Base-by-base conservation (phyloP, 1,140 invertebrate species). In the Cylas formicarius region DNA sequence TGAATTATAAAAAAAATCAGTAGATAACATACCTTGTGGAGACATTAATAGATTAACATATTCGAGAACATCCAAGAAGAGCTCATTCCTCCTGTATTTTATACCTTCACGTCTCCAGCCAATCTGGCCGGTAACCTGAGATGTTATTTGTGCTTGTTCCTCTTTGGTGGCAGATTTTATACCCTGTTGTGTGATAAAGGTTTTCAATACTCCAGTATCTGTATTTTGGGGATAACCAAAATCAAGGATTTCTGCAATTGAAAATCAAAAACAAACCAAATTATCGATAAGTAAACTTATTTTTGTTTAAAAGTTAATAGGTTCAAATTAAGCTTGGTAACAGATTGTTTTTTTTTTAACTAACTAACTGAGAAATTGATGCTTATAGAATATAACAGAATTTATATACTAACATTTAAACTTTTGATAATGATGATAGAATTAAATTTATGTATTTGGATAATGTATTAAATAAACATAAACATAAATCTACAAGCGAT, bases 181-280 rank as follows among this genome's bases (percentile, higher is more conserved):
- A 45, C 97, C 96, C 71, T 97, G 94, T 67, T 99, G 97, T 44
- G 95, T 99, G 50, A 99, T 99, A 60, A 98, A 99, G 2, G 95
- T 98, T 67, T 99, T 99, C 53, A 99, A 69, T 14, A 99, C 95
- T 17, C 97, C 97, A 6, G 95, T 97, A 66, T 99, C 97, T 13
- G 95, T 98, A 67, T 99, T 99, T 72, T 99, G 97, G 3, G 97
- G 97, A 67, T 99, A 99, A 3, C 97, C 97, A 80, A 99, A 99
- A 68, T 99, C 97, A 48, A 99, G 72, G 59, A 99, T 98, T 78
- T 99, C 96, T 93, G 67, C 21, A 74, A 74, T 18, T 33, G 33
- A 44, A 31, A 27, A 16, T 7, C 13, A 34, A 7, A 18, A 9
- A n/a, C n/a, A n/a, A n/a, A n/a, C 8, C 13, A 33, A 9, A 9